Conservation (phyloP, 2,888 invertebrate species). For the Mycalesis mineus region DNA sequence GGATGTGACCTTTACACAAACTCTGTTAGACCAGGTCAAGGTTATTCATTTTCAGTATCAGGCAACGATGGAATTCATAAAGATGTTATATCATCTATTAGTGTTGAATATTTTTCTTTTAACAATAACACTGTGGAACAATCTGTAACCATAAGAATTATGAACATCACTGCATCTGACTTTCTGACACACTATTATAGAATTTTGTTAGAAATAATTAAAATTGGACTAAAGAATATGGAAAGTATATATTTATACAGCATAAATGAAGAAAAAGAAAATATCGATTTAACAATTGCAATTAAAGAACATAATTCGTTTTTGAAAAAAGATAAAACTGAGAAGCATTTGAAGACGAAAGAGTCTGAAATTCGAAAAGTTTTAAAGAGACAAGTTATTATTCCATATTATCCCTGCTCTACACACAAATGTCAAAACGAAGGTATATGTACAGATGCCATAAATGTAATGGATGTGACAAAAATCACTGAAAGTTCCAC, state of each 20-base stretch:
- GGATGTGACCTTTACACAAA: constrained; percentile 89
- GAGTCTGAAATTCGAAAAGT: constrained; percentile 80
- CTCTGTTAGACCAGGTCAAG: constrained; percentile 83
- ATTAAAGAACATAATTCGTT: constrained; percentile 79
- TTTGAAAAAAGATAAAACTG: constrained; percentile 81
- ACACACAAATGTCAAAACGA: constrained; percentile 86
- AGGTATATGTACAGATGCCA: constrained; percentile 85
- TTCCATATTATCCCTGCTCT: constrained; percentile 89
- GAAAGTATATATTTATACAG: constrained; percentile 85
- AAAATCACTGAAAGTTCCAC: constrained; percentile 89
- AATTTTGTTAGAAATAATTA: constrained; percentile 83
- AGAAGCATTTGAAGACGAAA: constrained; percentile 82
- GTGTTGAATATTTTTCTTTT: constrained; percentile 88
- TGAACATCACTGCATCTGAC: constrained; percentile 83
- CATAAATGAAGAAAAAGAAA: constrained; percentile 81
- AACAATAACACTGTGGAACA: constrained; percentile 90
- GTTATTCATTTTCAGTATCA: constrained; percentile 86
- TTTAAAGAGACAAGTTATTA: constrained; percentile 78
- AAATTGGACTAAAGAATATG: constrained; percentile 80
- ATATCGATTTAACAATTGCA: constrained; percentile 85
- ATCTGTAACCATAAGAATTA: constrained; percentile 86
- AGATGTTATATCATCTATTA: constrained; percentile 91
- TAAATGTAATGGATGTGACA: constrained; percentile 82
- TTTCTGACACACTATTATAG: constrained; percentile 89
- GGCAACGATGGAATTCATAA: constrained; percentile 94